Percentiles rank a stretch among this genome's conserved stretches.
phyloP scores from a whole-genome alignment of 2,797 vertebrate genomes.

The Dipus sagitta region DNA sequence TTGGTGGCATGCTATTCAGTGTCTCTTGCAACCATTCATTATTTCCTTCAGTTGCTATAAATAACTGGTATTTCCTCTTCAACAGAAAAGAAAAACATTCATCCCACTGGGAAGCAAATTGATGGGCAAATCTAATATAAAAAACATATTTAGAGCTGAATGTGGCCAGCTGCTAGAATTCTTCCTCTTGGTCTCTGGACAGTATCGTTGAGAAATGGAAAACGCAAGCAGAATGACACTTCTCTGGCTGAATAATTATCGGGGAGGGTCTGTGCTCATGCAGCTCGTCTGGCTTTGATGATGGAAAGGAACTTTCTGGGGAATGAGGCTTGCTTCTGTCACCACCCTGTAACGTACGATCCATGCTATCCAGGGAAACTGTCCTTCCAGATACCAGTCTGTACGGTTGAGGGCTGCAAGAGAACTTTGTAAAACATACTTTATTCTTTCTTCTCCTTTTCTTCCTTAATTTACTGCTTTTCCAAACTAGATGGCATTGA shows the following conservation, averaged over 20 bases:
- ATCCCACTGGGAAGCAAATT: slow-evolving; percentile 77
- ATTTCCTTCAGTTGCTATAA: slow-evolving; percentile 78
- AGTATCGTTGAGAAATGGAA: slow-evolving; percentile 59
- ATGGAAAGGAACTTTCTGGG: slow-evolving; percentile 53
- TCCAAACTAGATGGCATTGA: background rate
- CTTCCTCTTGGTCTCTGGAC: slow-evolving; percentile 56
- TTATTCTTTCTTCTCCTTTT: slow-evolving; percentile 65
- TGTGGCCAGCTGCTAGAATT: slow-evolving; percentile 71
- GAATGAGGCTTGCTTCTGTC: slow-evolving; percentile 19
- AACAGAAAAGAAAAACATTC: slow-evolving; percentile 60
- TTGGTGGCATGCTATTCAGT: slow-evolving; percentile 34
- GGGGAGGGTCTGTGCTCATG: slow-evolving; percentile 27
- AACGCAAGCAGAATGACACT: slow-evolving; percentile 40
- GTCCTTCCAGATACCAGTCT: slow-evolving; percentile 21
- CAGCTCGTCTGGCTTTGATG: slow-evolving; percentile 57
- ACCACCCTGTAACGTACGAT: background rate
- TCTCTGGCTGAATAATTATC: slow-evolving; percentile 60
- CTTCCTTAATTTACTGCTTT: slow-evolving; percentile 33
- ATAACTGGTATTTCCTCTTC: slow-evolving; percentile 80
- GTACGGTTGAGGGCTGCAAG: background rate
- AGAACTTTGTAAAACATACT: slow-evolving; percentile 30
- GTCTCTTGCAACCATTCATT: slow-evolving; percentile 70
- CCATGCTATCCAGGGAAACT: slow-evolving; percentile 48
- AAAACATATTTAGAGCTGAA: slow-evolving; percentile 68
- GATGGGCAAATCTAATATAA: slow-evolving; percentile 72